These are phyloP conservation scores for Clusia tigrina DNA, from an alignment of 2,888 invertebrate genomes.

Conservation along the genomic window DNA sequence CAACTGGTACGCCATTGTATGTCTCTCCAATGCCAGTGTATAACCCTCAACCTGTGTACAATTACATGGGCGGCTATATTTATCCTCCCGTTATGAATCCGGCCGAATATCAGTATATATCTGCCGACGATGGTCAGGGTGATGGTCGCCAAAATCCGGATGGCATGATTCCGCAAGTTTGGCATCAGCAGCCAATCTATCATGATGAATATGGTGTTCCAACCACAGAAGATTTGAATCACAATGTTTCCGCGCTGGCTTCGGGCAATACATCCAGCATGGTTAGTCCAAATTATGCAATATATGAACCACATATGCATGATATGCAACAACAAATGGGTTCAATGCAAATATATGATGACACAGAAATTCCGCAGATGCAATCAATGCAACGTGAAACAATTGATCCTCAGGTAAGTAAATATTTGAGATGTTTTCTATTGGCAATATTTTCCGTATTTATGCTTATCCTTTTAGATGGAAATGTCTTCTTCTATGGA, in stretches of 20 bases:
- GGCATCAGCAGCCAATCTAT: constrained; percentile 58
- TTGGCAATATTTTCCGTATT: too few relatives aligned
- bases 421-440: too few relatives aligned
- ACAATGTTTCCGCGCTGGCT: constrained; percentile 56
- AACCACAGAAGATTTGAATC: constrained; percentile 53
- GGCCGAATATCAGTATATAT: constrained; percentile 55
- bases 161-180: constrained; percentile 49
- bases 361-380: constrained; percentile 49
- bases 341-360: constrained; percentile 61
- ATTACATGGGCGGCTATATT: constrained; percentile 51
- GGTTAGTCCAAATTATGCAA: constrained; percentile 60
- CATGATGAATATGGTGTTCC: constrained; percentile 54
- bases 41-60: constrained; percentile 50
- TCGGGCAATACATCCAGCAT: constrained; percentile 61
- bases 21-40: constrained; percentile 55
- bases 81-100: constrained; percentile 54
- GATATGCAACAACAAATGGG: constrained; percentile 62
- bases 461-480: too few relatives aligned
- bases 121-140: constrained; percentile 51
- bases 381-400: constrained; percentile 53
- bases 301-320: constrained; percentile 59
- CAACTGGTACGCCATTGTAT: constrained; percentile 57
- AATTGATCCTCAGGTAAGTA: too few relatives aligned
- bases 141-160: constrained; percentile 50
- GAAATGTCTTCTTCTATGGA: not conserved